These are phyloP conservation scores for Ctenochaetus hawaiiensis DNA, from an alignment of 2,797 vertebrate species.

Conservation along the genomic window DNA sequence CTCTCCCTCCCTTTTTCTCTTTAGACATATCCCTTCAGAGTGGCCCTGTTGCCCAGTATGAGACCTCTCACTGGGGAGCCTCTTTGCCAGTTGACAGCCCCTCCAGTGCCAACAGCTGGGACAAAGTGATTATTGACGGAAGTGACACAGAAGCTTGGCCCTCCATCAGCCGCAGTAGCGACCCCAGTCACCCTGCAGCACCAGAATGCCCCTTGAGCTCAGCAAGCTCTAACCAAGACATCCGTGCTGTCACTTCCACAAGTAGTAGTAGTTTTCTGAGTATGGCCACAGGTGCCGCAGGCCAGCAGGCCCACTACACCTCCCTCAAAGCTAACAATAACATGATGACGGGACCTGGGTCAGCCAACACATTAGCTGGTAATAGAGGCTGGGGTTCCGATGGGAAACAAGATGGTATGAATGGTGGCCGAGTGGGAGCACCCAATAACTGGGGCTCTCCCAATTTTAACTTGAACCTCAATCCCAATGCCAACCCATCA, in stretches of 20 bases:
- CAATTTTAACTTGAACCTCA: conserved; percentile 99
- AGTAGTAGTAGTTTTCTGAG: conserved; percentile 89
- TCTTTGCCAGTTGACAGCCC: conserved; percentile 87
- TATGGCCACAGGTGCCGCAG: conserved; percentile 94
- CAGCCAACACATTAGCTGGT: conserved; percentile 79
- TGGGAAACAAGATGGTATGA: conserved; percentile 90
- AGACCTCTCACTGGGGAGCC: conserved; percentile 94
- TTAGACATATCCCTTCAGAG: conserved; percentile 91
- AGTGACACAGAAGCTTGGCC: conserved; percentile 94
- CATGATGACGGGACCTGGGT: conserved; percentile 91
- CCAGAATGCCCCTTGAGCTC: conserved; percentile 94
- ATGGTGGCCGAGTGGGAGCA: conserved; percentile 84
- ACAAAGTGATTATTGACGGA: conserved; percentile 94
- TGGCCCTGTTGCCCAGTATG: conserved; percentile 93
- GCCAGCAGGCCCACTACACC: conserved; percentile 89
- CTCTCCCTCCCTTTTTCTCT: conserved; percentile 55
- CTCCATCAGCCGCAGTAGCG: conserved; percentile 87
- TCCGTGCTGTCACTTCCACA: conserved; percentile 74
- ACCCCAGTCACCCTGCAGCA: conserved; percentile 91
- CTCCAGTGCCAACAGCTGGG: conserved; percentile 87
- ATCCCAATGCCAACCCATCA: conserved; percentile 97
- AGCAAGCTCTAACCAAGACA: conserved; percentile 84
- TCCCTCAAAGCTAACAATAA: conserved; percentile 92
- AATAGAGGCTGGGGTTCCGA: conserved; percentile 92
- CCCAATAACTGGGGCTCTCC: conserved; percentile 92